Conservation (phyloP, 2,797 vertebrate genomes). For the Chaenodraco wilsoni region DNA sequence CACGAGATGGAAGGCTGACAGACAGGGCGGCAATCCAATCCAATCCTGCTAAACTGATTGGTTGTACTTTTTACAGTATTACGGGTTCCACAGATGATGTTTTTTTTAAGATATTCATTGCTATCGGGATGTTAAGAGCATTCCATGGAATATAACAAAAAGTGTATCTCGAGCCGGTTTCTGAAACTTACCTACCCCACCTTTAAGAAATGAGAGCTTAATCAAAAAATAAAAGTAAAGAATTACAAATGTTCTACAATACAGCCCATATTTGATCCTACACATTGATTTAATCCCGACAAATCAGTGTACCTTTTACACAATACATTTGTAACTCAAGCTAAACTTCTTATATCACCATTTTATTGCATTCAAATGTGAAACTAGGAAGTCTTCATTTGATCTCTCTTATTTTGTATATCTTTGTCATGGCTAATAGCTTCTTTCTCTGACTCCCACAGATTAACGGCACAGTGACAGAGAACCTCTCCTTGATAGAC, state of each 20-base stretch:
- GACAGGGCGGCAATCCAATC: too few species aligned
- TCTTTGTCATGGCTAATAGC: constrained; percentile 8
- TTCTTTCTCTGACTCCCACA: constrained; percentile 63
- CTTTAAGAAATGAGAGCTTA: constrained; percentile 1
- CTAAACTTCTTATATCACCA: not conserved
- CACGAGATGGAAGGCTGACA: too few species aligned
- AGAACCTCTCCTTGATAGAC: constrained; percentile 98
- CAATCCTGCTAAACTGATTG: too few species aligned
- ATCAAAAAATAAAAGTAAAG: constrained; percentile 3
- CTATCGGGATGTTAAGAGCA: too few species aligned
- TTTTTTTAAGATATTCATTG: too few species aligned
- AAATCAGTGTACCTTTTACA: constrained; percentile 3
- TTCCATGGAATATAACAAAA: too few species aligned
- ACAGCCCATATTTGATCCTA: not conserved
- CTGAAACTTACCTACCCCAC: too few species aligned
- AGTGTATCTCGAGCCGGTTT: too few species aligned
- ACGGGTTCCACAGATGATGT: too few species aligned
- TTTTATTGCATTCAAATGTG: not conserved
- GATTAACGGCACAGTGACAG: constrained; percentile 99
- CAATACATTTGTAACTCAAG: constrained; percentile 6
- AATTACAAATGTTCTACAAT: not conserved
- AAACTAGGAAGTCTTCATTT: constrained; percentile 1
- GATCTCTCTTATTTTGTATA: not conserved
- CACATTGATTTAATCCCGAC: constrained; percentile 17
- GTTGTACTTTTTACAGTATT: too few species aligned